A percentile compares a stretch with the other conserved stretches of the same genome.
phyloP scores from a whole-genome alignment of 2,888 invertebrate genomes.

The Leuctra nigra region DNA sequence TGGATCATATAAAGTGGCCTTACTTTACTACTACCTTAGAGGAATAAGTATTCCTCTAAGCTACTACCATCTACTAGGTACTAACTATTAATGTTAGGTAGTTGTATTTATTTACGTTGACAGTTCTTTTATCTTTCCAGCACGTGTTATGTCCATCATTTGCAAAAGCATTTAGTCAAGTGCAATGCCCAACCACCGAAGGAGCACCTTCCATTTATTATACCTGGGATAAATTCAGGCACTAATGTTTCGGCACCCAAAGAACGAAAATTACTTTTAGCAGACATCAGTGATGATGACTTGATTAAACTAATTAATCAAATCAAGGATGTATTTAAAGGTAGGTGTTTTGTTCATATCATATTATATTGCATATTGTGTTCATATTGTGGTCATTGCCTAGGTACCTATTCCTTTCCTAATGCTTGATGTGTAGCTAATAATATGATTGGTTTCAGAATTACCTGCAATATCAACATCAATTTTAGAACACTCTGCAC shows the following conservation, averaged over 20 bases:
- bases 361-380: no score
- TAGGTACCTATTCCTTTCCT: no score
- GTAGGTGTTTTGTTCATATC: no score
- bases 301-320: conserved; percentile 40
- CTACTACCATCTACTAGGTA: neutral
- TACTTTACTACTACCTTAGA: no score
- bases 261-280: conserved; percentile 36
- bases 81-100: neutral
- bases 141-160: conserved; percentile 58
- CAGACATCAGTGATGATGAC: conserved; percentile 36
- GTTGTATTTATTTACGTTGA: neutral
- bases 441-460: conserved; percentile 21
- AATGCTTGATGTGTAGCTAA: neutral
- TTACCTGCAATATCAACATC: conserved; percentile 38
- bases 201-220: conserved; percentile 47
- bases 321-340: conserved; percentile 42
- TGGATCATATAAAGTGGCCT: no score
- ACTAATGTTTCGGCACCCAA: no score
- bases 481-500: conserved; percentile 40
- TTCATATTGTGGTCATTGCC: no score
- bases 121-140: conserved; percentile 37
- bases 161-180: conserved; percentile 61
- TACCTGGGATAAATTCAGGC: conserved; percentile 45
- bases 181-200: conserved; percentile 58
- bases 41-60: no score